Percentiles rank a stretch among this genome's conserved stretches.
phyloP scores from a whole-genome alignment of 2,797 vertebrate genomes.

The Microctenopoma lineatum region DNA sequence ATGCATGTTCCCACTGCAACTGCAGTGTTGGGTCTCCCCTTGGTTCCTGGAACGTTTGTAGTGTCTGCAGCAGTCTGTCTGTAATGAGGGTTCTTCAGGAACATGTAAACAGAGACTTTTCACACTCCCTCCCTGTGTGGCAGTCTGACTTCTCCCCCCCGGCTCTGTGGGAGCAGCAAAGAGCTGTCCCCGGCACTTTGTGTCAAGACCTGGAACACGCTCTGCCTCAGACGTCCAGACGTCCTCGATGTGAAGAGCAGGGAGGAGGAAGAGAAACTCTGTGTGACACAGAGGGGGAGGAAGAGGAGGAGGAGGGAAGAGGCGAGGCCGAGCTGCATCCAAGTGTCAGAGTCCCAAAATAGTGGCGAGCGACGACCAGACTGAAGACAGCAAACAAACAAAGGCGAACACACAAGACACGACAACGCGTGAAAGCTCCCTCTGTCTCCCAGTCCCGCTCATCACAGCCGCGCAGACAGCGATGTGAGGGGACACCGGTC shows the following conservation, averaged over 20 bases:
- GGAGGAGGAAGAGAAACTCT: slow-evolving; percentile 49
- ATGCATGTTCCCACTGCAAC: no score
- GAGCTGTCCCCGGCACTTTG: slow-evolving; percentile 72
- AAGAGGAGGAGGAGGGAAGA: slow-evolving; percentile 15
- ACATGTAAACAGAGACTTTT: slow-evolving; percentile 45
- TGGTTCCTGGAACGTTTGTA: no score
- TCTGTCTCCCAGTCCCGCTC: slow-evolving; percentile 72
- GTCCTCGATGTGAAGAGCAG: slow-evolving; percentile 57
- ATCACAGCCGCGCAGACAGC: slow-evolving; percentile 70
- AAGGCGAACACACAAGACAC: slow-evolving; percentile 62
- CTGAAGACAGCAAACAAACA: slow-evolving; percentile 84
- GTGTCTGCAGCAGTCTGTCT: not conserved
- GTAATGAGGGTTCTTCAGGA: slow-evolving; percentile 41
- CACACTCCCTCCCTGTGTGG: slow-evolving; percentile 40
- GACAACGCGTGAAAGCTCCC: slow-evolving; percentile 72
- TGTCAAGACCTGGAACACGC: slow-evolving; percentile 62
- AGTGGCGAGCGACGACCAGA: slow-evolving; percentile 70
- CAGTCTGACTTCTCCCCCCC: slow-evolving; percentile 37
- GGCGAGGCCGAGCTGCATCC: slow-evolving; percentile 64
- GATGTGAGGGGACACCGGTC: slow-evolving; percentile 78
- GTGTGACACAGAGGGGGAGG: slow-evolving; percentile 49
- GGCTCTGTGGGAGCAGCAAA: slow-evolving; percentile 52
- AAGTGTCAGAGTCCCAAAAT: slow-evolving; percentile 78
- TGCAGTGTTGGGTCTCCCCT: no score
- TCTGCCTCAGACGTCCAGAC: slow-evolving; percentile 58